A percentile compares a stretch with the other conserved stretches of the same genome.
These are phyloP conservation scores for Falco rusticolus DNA, from an alignment of 2,797 vertebrate genomes.

Conservation along the genomic window DNA sequence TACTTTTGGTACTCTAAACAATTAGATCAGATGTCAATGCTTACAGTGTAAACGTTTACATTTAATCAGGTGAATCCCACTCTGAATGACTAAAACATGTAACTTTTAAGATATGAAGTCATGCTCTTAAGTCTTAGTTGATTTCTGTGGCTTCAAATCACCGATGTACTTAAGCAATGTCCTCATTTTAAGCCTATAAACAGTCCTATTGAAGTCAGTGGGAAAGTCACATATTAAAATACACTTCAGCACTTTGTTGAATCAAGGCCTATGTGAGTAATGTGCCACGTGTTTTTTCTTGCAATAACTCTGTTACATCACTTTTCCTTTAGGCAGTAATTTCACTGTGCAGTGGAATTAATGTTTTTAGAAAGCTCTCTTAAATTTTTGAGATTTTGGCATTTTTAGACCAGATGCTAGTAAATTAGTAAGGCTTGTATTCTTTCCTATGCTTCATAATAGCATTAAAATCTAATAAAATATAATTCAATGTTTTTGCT, in stretches of 20 bases:
- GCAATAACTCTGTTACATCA: slow-evolving; percentile 23
- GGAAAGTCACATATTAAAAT: not conserved
- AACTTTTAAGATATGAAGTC: not conserved
- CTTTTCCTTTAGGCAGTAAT: slow-evolving; percentile 31
- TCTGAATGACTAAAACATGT: not conserved
- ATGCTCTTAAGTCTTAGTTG: not conserved
- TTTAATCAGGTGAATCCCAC: not conserved
- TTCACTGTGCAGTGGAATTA: not conserved
- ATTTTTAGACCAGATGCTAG: slow-evolving; percentile 31
- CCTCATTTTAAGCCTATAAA: slow-evolving; percentile 2
- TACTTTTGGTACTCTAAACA: slow-evolving; percentile 3
- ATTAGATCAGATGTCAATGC: not conserved
- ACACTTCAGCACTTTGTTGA: not conserved
- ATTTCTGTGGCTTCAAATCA: slow-evolving; percentile 21
- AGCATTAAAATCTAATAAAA: slow-evolving; percentile 25
- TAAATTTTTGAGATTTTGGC: slow-evolving; percentile 45
- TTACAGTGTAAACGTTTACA: not conserved
- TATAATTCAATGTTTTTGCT: slow-evolving; percentile 19
- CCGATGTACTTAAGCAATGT: not conserved
- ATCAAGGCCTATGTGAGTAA: slow-evolving; percentile 5
- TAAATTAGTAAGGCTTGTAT: slow-evolving; percentile 22
- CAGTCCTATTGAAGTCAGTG: not conserved
- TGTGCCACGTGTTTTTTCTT: slow-evolving; percentile 24
- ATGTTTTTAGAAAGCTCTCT: slow-evolving; percentile 25
- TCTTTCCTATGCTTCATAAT: slow-evolving; percentile 31